Percentiles rank a stretch among this genome's conserved stretches.
phyloP scores from a whole-genome alignment of 2,888 invertebrate species.

The Chrysolina oricalcia region DNA sequence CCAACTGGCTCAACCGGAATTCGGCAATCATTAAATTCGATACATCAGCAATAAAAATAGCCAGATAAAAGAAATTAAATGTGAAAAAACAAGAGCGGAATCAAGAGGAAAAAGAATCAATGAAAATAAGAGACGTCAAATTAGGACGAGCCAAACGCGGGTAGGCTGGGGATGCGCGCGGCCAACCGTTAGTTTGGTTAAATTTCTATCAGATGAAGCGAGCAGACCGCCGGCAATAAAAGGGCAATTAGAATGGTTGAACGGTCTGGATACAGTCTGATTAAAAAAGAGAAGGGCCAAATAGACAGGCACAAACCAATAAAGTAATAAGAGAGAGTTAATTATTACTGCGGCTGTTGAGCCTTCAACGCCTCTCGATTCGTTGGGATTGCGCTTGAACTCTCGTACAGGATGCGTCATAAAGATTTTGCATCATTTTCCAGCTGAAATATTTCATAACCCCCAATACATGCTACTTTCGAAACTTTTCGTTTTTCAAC shows the following conservation, averaged over 20 bases:
- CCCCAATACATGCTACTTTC: no score
- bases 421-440: no score
- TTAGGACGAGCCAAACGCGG: conserved; percentile 50
- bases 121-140: conserved; percentile 64
- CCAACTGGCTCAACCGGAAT: background rate
- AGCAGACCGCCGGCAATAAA: conserved; percentile 69
- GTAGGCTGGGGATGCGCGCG: conserved; percentile 59
- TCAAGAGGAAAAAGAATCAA: conserved; percentile 55
- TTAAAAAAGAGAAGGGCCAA: conserved; percentile 71
- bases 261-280: conserved; percentile 71
- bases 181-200: conserved; percentile 69
- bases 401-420: background rate
- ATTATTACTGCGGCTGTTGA: conserved; percentile 60
- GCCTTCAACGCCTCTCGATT: conserved; percentile 27
- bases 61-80: conserved; percentile 48
- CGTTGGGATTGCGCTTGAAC: background rate
- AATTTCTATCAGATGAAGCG: conserved; percentile 69
- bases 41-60: conserved; percentile 36
- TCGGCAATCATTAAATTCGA: conserved; percentile 16
- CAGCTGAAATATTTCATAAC: no score
- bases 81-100: conserved; percentile 53
- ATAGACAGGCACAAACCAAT: conserved; percentile 71
- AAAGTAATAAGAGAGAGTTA: conserved; percentile 72
- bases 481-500: no score
- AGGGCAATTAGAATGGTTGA: conserved; percentile 71